A percentile compares a stretch with the other conserved stretches of the same genome.
phyloP scores from a whole-genome alignment of 2,797 vertebrate genomes.

The Clarias pachynema region DNA sequence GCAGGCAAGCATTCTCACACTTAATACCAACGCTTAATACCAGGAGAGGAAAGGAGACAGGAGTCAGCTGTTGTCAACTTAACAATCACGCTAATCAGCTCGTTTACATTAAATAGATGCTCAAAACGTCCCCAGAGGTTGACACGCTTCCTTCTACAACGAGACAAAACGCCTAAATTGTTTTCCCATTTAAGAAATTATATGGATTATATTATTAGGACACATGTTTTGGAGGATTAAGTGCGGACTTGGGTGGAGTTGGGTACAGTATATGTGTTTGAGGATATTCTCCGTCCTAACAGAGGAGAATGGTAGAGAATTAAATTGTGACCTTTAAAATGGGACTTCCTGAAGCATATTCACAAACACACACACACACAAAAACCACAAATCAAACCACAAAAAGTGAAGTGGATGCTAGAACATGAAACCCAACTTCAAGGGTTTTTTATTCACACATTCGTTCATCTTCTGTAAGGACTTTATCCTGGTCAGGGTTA shows the following conservation, averaged over 20 bases:
- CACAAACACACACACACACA: not conserved
- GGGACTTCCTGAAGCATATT: not conserved
- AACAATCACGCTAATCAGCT: conserved; percentile 55
- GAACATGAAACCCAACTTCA: not conserved
- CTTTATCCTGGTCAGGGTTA: not conserved
- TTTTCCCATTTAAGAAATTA: conserved; percentile 48
- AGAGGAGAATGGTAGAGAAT: not conserved
- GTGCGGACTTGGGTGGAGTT: conserved; percentile 14
- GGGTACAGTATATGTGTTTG: not conserved
- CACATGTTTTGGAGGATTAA: conserved; percentile 51
- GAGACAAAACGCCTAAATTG: conserved; percentile 47
- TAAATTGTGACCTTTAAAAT: not conserved
- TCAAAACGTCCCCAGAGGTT: conserved; percentile 26
- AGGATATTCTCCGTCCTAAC: not conserved
- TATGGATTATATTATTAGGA: conserved; percentile 60
- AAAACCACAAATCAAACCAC: not conserved
- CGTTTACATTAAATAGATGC: conserved; percentile 37
- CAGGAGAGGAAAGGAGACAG: conserved; percentile 24
- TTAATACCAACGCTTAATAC: conserved; percentile 44
- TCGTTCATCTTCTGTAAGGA: not conserved
- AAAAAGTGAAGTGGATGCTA: not conserved
- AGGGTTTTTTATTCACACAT: not conserved
- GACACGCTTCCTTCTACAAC: conserved; percentile 39
- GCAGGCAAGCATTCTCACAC: conserved; percentile 35
- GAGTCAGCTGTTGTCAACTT: conserved; percentile 49